These are phyloP conservation scores for Enteromius radiatus DNA, from an alignment of 2,797 vertebrate genomes.

Conservation along the genomic window DNA sequence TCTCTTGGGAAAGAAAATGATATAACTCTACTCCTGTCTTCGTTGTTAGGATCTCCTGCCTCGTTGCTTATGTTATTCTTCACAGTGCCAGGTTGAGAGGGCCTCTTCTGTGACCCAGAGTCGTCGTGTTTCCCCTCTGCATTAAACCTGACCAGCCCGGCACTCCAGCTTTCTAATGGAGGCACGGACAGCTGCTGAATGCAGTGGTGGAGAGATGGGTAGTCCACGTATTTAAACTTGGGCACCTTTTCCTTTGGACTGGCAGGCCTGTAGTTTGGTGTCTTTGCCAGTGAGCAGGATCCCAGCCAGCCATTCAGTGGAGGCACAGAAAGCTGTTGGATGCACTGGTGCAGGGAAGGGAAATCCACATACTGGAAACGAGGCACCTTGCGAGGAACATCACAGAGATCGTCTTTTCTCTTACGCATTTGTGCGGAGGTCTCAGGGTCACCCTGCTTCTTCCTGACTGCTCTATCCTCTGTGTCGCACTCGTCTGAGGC, in stretches of 20 bases:
- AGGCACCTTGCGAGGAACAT: constrained; percentile 64
- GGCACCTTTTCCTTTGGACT: constrained; percentile 61
- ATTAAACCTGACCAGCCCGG: constrained; percentile 51
- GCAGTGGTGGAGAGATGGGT: constrained; percentile 69
- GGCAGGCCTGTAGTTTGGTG: constrained; percentile 40
- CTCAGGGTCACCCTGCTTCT: constrained; percentile 39
- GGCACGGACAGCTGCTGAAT: constrained; percentile 69
- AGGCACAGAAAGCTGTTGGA: constrained; percentile 67
- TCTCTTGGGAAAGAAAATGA: constrained; percentile 38
- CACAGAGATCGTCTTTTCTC: constrained; percentile 57
- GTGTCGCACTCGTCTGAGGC: constrained; percentile 13
- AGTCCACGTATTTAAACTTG: constrained; percentile 69
- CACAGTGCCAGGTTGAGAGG: constrained; percentile 19
- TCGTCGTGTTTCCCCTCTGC: neutral
- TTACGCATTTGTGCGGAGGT: constrained; percentile 41
- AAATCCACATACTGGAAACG: constrained; percentile 70
- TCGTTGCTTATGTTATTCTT: constrained; percentile 37
- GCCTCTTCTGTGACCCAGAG: constrained; percentile 15
- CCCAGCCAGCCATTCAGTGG: constrained; percentile 63
- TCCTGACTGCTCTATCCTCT: constrained; percentile 22
- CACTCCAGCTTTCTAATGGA: constrained; percentile 67
- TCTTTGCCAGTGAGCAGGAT: constrained; percentile 49
- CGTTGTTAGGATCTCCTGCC: constrained; percentile 18
- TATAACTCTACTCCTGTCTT: constrained; percentile 26
- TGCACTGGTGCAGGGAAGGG: constrained; percentile 69